Evolutionary conservation across 2,888 invertebrate species (phyloP).

Genomic region (Unio pictorum): DNA sequence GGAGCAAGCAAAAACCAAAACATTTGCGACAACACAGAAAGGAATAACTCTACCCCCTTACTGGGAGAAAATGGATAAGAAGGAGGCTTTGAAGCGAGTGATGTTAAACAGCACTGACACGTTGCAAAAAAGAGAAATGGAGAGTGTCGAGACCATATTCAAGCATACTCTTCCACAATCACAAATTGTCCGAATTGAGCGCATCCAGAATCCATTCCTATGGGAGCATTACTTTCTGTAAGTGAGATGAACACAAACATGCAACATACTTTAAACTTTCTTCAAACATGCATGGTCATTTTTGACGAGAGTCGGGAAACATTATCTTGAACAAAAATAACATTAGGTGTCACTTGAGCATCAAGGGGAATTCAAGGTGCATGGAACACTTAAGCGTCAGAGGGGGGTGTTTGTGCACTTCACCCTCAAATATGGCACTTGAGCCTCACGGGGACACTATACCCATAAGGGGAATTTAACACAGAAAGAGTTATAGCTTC

Average conservation of each 20-base stretch:
- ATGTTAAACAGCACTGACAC: conserved; percentile 15
- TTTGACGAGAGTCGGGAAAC: no score
- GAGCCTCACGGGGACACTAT: no score
- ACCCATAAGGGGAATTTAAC: no score
- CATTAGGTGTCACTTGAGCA: no score
- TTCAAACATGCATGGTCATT: fast-evolving
- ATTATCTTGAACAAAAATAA: no score
- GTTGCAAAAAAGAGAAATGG: conserved; percentile 35
- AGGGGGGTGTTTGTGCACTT: no score
- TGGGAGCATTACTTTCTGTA: conserved; percentile 50
- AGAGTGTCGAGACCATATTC: conserved; percentile 35
- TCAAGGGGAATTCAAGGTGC: no score
- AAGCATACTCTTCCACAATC: conserved; percentile 41
- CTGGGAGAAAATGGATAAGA: conserved; percentile 37
- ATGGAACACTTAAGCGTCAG: no score
- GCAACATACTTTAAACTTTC: no score
- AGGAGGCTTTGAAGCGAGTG: conserved; percentile 11
- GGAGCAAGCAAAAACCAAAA: conserved; percentile 8
- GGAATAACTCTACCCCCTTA: conserved; percentile 31
- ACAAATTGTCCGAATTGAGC: conserved; percentile 32
- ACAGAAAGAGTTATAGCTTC: no score
- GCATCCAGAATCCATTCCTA: conserved; percentile 41
- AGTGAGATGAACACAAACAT: conserved; percentile 7
- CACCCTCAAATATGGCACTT: no score
- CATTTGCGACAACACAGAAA: conserved; percentile 13